A percentile compares a stretch with the other conserved stretches of the same genome.
These are phyloP conservation scores for Eristalis arbustorum DNA, from an alignment of 2,888 invertebrate species.

Conservation along the genomic window DNA sequence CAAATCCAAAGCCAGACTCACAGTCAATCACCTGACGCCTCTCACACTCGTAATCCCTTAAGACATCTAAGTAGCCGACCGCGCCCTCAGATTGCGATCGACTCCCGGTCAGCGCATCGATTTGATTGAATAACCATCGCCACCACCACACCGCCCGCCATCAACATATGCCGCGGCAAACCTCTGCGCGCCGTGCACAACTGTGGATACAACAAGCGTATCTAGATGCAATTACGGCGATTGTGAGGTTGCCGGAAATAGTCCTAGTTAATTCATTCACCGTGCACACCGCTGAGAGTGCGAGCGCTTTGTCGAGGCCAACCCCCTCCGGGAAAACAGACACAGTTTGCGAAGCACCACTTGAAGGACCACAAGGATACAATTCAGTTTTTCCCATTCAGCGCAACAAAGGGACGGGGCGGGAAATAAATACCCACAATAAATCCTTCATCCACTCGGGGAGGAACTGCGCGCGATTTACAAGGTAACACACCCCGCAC, in stretches of 20 bases:
- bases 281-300: conserved; percentile 32
- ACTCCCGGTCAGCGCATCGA: not conserved
- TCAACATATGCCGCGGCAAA: not conserved
- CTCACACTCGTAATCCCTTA: not conserved
- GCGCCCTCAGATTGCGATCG: not conserved
- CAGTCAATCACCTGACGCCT: not conserved
- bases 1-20: no score
- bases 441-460: conserved; percentile 15
- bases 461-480: conserved; percentile 42
- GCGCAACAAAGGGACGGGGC: conserved; percentile 22
- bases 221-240: conserved; percentile 38
- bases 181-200: not conserved
- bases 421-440: conserved; percentile 38
- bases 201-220: conserved; percentile 35
- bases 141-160: not conserved
- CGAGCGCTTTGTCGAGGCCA: conserved; percentile 37
- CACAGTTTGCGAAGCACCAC: conserved; percentile 55
- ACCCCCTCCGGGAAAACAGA: conserved; percentile 58
- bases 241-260: conserved; percentile 67
- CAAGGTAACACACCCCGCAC: conserved; percentile 39
- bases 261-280: conserved; percentile 64
- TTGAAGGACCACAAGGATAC: conserved; percentile 55
- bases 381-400: conserved; percentile 56
- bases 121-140: not conserved
- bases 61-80: not conserved